phyloP scores from a whole-genome alignment of 2,888 invertebrate genomes.

The Arge pagana region DNA sequence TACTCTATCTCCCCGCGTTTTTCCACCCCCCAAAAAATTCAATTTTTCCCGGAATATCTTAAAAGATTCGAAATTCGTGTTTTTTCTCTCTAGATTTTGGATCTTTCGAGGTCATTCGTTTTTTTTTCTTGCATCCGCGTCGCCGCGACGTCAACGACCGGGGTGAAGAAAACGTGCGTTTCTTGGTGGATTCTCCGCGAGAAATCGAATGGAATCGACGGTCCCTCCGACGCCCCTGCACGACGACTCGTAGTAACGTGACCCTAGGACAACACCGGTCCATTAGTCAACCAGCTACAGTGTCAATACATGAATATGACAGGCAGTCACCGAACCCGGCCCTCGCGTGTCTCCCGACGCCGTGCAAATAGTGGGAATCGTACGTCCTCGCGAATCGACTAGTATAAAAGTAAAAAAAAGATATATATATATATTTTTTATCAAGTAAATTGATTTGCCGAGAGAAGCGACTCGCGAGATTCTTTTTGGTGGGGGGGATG shows the following conservation, averaged over 20 bases:
- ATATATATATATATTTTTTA: too few relatives aligned
- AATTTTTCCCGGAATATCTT: too few relatives aligned
- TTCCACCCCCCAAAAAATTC: too few relatives aligned
- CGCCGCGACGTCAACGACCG: neutral
- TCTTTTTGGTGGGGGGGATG: too few relatives aligned
- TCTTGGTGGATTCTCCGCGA: neutral
- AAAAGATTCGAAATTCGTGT: too few relatives aligned
- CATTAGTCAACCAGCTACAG: slow-evolving; percentile 58
- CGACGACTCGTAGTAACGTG: slow-evolving; percentile 53
- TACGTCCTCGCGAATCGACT: slow-evolving; percentile 8
- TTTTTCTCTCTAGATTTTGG: too few relatives aligned
- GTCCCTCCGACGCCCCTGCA: slow-evolving; percentile 17
- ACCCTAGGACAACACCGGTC: slow-evolving; percentile 57
- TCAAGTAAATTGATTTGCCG: too few relatives aligned
- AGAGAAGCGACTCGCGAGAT: too few relatives aligned
- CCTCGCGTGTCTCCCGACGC: slow-evolving; percentile 22
- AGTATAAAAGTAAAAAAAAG: too few relatives aligned
- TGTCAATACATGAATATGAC: slow-evolving; percentile 59
- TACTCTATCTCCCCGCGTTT: too few relatives aligned
- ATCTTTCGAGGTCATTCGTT: too few relatives aligned
- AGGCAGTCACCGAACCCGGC: slow-evolving; percentile 40
- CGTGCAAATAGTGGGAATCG: slow-evolving; percentile 43
- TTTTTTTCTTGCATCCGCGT: too few relatives aligned
- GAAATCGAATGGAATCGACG: neutral
- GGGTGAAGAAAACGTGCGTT: neutral